Conservation (phyloP, 2,888 invertebrate genomes). For the Xylophagus ater region DNA sequence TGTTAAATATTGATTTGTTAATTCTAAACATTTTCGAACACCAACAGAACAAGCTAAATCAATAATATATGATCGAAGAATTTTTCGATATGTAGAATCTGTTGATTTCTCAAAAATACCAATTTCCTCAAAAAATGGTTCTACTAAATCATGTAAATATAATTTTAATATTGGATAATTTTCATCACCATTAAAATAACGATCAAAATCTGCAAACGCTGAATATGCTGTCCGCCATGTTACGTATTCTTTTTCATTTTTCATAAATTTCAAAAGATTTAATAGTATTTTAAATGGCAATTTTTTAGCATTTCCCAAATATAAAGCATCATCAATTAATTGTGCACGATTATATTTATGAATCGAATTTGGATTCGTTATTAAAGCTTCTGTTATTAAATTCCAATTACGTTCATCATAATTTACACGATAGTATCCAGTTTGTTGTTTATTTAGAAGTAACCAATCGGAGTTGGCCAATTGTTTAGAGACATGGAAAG, state of each 20-base stretch:
- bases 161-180: conserved; percentile 23
- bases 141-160: conserved; percentile 25
- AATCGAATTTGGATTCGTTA: conserved; percentile 51
- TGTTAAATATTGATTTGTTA: conserved; percentile 27
- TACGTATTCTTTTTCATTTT: conserved; percentile 31
- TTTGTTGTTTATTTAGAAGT: conserved; percentile 34
- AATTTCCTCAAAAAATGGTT: conserved; percentile 27
- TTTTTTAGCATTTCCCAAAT: not conserved
- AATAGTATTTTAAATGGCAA: not conserved
- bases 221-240: conserved; percentile 31
- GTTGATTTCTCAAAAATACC: conserved; percentile 28
- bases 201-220: conserved; percentile 24
- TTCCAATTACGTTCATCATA: conserved; percentile 7
- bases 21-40: conserved; percentile 25
- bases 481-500: conserved; percentile 3
- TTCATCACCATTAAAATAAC: conserved; percentile 26
- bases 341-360: conserved; percentile 73
- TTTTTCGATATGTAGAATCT: conserved; percentile 30
- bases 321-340: conserved; percentile 68
- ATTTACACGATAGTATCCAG: conserved; percentile 42
- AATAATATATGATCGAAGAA: conserved; percentile 27
- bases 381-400: conserved; percentile 42
- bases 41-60: conserved; percentile 32
- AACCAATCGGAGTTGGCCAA: conserved; percentile 27
- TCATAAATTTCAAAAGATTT: conserved; percentile 29